Percentiles rank a stretch among this genome's conserved stretches.
Conservation (phyloP, 2,113 vertebrate genomes). For the Nothocercus nigrocapillus region DNA sequence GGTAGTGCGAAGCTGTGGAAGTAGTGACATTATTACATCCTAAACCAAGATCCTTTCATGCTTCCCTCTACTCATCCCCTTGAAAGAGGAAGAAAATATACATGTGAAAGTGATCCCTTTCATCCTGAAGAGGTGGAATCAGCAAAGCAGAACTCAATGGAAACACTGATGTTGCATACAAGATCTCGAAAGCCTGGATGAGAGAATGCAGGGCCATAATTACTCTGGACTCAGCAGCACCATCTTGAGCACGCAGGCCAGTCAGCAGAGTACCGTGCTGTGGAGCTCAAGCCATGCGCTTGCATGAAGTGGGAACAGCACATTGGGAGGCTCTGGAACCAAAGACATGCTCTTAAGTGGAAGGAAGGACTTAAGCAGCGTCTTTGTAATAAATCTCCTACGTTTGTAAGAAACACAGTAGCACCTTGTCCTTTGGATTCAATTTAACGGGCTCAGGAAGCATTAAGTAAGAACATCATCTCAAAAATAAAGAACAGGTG, state of each 20-base stretch:
- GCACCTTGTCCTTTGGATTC: background rate
- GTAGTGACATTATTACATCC: background rate
- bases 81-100: background rate
- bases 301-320: background rate
- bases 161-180: rapidly evolving
- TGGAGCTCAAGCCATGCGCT: rapidly evolving
- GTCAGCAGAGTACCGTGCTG: rapidly evolving
- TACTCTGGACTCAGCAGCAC: background rate
- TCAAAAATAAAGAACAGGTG: slow-evolving; percentile 40
- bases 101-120: background rate
- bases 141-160: background rate
- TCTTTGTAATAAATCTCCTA: background rate
- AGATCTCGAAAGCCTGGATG: too few relatives aligned
- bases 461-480: background rate
- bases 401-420: background rate
- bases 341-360: background rate
- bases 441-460: slow-evolving; percentile 33
- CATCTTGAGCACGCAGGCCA: rapidly evolving
- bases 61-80: background rate
- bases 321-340: background rate
- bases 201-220: rapidly evolving
- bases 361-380: background rate
- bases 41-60: background rate
- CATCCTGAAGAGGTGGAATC: background rate
- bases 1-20: background rate